Evolutionary conservation across 2,113 vertebrate species (phyloP).

Genomic region (Aphyosemion australe): DNA sequence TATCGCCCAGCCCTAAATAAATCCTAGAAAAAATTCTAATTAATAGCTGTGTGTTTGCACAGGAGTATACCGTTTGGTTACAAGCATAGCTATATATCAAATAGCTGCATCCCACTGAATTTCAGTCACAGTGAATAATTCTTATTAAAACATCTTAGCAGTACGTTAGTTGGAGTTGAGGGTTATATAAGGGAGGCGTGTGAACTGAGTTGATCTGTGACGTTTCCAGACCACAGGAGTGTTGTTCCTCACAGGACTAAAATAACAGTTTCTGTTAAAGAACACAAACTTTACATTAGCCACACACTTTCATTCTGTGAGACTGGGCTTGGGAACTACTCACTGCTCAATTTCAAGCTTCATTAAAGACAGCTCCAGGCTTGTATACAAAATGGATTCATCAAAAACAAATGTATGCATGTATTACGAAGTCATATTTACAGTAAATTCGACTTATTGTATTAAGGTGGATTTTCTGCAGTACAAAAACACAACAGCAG

Average conservation of each 20-base stretch:
- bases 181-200: background rate
- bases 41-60: background rate
- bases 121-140: background rate
- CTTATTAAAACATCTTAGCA: background rate
- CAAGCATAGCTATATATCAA: no score
- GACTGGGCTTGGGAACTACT: conserved; percentile 33
- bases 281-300: conserved; percentile 10
- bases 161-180: no score
- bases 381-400: conserved; percentile 12
- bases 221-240: conserved; percentile 1
- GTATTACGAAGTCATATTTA: background rate
- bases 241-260: conserved; percentile 19
- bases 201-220: conserved; percentile 9
- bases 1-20: no score
- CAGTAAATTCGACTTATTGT: background rate
- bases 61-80: no score
- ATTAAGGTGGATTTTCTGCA: conserved; percentile 5
- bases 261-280: conserved; percentile 24
- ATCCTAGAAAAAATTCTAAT: background rate
- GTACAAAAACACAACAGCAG: conserved; percentile 19
- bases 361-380: conserved; percentile 35
- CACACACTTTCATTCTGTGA: conserved; percentile 19
- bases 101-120: no score
- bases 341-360: conserved; percentile 55
- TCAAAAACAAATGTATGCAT: background rate